These are phyloP conservation scores for Sinocyclocheilus grahami DNA, from an alignment of 2,113 vertebrate species.

Conservation along the genomic window DNA sequence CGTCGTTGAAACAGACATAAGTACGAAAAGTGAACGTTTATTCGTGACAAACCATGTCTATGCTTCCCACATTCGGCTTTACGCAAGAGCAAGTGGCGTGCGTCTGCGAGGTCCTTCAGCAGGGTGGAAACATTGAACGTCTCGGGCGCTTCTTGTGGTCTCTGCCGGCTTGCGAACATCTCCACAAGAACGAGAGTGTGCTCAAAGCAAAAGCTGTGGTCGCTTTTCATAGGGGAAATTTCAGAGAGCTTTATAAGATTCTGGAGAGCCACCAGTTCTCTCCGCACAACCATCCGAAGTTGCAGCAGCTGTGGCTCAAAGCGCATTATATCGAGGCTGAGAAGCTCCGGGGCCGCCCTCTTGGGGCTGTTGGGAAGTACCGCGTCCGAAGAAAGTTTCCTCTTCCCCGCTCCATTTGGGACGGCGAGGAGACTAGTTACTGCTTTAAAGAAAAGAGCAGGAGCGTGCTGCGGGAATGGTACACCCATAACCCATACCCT, in stretches of 20 bases:
- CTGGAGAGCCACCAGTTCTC: slow-evolving; percentile 92
- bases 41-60: slow-evolving; percentile 81
- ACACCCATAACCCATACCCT: slow-evolving; percentile 91
- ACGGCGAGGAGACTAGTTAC: slow-evolving; percentile 92
- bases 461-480: slow-evolving; percentile 90
- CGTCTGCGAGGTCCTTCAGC: slow-evolving; percentile 90
- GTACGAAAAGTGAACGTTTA: slow-evolving; percentile 58
- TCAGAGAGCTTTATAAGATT: slow-evolving; percentile 91
- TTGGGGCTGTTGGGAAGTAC: slow-evolving; percentile 91
- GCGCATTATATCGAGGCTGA: slow-evolving; percentile 93
- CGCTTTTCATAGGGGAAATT: slow-evolving; percentile 89
- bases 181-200: slow-evolving; percentile 91
- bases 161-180: slow-evolving; percentile 89
- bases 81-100: slow-evolving; percentile 94
- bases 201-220: slow-evolving; percentile 91
- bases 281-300: slow-evolving; percentile 89
- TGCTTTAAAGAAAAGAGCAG: slow-evolving; percentile 92
- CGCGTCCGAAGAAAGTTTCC: slow-evolving; percentile 91
- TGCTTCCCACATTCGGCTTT: slow-evolving; percentile 93
- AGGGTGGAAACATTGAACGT: slow-evolving; percentile 91
- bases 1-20: slow-evolving; percentile 60
- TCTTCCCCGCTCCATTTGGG: slow-evolving; percentile 89
- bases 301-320: slow-evolving; percentile 92
- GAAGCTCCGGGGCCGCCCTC: slow-evolving; percentile 88
- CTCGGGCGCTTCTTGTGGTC: slow-evolving; percentile 92